Evolutionary conservation across 2,797 vertebrate species (phyloP), one percentile per base, ranked within the genome.

Genomic region (Ptychadena robeensis): DNA sequence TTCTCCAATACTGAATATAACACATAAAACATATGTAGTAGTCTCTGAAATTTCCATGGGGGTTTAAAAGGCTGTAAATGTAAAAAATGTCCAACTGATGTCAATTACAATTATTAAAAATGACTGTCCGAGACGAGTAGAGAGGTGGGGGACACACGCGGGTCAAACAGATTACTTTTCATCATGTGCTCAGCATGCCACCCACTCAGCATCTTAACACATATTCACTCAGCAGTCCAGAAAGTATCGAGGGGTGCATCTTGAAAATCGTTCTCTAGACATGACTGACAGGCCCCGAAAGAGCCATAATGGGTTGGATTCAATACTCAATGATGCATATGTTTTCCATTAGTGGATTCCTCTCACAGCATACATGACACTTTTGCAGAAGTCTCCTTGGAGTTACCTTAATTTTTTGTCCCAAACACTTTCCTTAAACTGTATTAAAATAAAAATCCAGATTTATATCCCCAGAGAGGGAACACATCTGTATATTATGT

Each of bases 261-360:
- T 67, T 73, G 70, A 53, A 81, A 57, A 37, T 35, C 15, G 61
- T 25, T 10, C 38, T 37, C 37, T 65, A 9, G 15, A 34, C 37
- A 28, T 81, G 80, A 81, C 64, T 61, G 80, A 81, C 71, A 74
- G 61, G 71, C 61, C 25, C 67, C 8, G 40, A 66, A 71, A 59
- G 27, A 14, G 32, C 14, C 10, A 81, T 81, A 74, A 59, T 57
- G 63, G 31, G n/a, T 68, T 37, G 31, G 22, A 37, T 38, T 53
- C 3, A 27, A 57, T 32, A 9, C 15, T 40, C 6, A 2, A 15
- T 27, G 22, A 9, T 9, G 9, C 71, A 81, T 31, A 68, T 67
- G 80, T 27, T 67, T n/a, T 67, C 22, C 66, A 59, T 81, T 74
- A 74, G 34, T 28, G 27, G 48, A n/a, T 40, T 25, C 25, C 31